Base-by-base conservation (phyloP, 2,888 invertebrate genomes). In the Emmelina monodactyla region DNA sequence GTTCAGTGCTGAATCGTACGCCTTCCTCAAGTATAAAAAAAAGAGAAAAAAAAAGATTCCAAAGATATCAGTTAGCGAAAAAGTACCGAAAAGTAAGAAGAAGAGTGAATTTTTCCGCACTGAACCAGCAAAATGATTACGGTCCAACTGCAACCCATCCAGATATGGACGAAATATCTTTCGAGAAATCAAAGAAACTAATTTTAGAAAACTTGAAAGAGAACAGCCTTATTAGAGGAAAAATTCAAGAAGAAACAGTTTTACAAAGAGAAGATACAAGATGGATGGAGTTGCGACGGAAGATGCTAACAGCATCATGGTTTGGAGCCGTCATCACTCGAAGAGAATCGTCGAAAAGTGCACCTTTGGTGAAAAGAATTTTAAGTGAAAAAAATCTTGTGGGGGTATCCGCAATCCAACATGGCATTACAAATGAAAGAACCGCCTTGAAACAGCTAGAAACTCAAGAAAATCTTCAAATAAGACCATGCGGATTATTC, bases 211-310 rank as follows among this genome's bases (percentile, higher is more conserved):
- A 9, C 12, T 12, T 16, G 13, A 42, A 37, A 25, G 14, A 25
- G 14, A 22, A 10, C 7, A 37, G 35, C 34, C 29, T 39, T 2
- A 13, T 28, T 13, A 22, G 33, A 14, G n/a, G 12, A 11, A 22
- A 31, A 10, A 33, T 37, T 12, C 22, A 34, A 28, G 28, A 30
- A 34, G 33, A 13, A 1, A 38, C 38, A 11, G 16, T 35, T n/a
- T 13, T 33, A 16, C 41, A 41, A 33, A 31, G 28, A 6, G 31
- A 37, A 5, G 16, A 34, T 14, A 30, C 28, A 11, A 32, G 32
- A 22, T 41, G 38, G 39, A 16, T 41, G 10, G 38, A 38, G 12
- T 14, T 32, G 13, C 32, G 42, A 15, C 33, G 37, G 28, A 32
- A 28, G 10, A 9, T 39, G 22, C 28, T 42, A 15, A 42, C 39